Percentiles rank a stretch among this genome's conserved stretches.
phyloP scores from a whole-genome alignment of 2,888 invertebrate species.

The Pogonocherus hispidulus region DNA sequence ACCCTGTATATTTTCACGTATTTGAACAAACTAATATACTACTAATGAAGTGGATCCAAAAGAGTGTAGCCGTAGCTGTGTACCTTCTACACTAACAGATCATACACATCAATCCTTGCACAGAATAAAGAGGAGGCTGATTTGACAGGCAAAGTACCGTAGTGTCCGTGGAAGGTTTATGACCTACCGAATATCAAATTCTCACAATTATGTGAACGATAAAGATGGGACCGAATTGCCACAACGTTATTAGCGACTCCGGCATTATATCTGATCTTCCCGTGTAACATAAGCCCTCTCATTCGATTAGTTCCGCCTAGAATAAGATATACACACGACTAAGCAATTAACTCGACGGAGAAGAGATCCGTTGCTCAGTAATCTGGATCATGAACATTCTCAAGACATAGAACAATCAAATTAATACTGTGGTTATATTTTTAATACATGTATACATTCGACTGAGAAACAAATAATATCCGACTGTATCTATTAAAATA shows the following conservation, averaged over 20 bases:
- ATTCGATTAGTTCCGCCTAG: slow-evolving; percentile 17
- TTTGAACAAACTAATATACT: too few species aligned
- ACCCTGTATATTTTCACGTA: too few species aligned
- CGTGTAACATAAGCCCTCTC: neutral
- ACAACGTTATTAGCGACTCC: slow-evolving; percentile 6
- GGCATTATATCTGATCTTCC: slow-evolving; percentile 8
- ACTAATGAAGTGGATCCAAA: too few species aligned
- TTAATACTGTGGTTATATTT: too few species aligned
- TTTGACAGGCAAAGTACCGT: slow-evolving; percentile 6
- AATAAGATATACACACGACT: slow-evolving; percentile 7
- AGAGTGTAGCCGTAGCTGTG: too few species aligned
- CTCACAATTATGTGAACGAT: slow-evolving; percentile 18
- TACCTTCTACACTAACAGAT: too few species aligned
- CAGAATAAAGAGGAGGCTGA: neutral
- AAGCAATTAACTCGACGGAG: neutral
- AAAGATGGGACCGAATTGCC: slow-evolving; percentile 10
- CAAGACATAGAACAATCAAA: too few species aligned
- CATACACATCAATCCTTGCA: too few species aligned
- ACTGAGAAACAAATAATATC: too few species aligned
- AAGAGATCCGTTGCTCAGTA: slow-evolving; percentile 1
- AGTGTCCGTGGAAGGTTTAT: slow-evolving; percentile 7
- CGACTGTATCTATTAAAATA: too few species aligned
- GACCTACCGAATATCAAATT: slow-evolving; percentile 16
- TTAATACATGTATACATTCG: too few species aligned
- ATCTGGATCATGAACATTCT: neutral